A percentile compares a stretch with the other conserved stretches of the same genome.
Evolutionary conservation across 2,888 invertebrate genomes (phyloP).

Genomic region (Apodemia duryi): DNA sequence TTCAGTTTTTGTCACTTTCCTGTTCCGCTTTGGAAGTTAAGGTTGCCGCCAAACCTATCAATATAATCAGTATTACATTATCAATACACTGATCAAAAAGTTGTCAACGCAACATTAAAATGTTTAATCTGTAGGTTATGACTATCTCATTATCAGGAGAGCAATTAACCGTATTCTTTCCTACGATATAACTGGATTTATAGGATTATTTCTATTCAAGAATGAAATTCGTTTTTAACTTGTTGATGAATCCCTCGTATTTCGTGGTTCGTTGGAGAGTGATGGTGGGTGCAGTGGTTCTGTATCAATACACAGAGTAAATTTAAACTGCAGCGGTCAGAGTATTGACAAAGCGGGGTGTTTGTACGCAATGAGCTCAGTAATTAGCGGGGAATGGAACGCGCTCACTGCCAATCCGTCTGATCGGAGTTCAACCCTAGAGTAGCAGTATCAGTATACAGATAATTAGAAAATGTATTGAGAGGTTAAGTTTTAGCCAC

Average conservation of each 20-base stretch:
- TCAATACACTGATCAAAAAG: no score
- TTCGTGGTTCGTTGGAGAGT: constrained; percentile 23
- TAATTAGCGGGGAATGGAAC: constrained; percentile 43
- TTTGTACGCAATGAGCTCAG: constrained; percentile 42
- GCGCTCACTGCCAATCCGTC: constrained; percentile 38
- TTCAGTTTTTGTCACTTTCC: no score
- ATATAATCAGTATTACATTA: no score
- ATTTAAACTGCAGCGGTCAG: constrained; percentile 24
- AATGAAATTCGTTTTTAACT: background rate
- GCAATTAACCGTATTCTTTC: no score
- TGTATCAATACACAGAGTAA: constrained; percentile 34
- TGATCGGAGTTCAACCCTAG: constrained; percentile 33
- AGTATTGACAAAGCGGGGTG: constrained; percentile 40
- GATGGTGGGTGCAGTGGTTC: constrained; percentile 24
- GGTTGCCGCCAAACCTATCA: no score
- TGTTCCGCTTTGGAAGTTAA: no score
- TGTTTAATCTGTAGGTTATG: no score
- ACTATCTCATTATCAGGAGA: no score
- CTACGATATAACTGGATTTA: background rate
- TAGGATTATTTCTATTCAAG: background rate
- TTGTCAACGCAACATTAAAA: no score
- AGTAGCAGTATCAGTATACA: constrained; percentile 18
- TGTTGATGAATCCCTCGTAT: constrained; percentile 20
- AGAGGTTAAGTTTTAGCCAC: background rate
- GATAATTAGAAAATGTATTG: background rate